These are phyloP conservation scores for Pandemis corylana DNA, from an alignment of 2,888 invertebrate species.

Conservation along the genomic window DNA sequence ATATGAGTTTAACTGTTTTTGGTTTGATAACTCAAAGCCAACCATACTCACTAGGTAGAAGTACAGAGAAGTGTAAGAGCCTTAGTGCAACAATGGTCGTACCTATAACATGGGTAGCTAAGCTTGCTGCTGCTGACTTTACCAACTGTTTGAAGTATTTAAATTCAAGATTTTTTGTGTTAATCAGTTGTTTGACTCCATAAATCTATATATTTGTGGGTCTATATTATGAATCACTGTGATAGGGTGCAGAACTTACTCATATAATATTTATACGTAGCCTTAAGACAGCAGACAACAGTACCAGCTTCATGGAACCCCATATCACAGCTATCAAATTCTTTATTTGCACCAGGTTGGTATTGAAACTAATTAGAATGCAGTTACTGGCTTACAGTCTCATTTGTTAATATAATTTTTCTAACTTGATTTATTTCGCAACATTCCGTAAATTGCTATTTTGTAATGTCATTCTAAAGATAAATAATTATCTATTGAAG, in stretches of 20 bases:
- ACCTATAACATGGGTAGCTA: too few species aligned
- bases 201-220: too few species aligned
- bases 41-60: too few species aligned
- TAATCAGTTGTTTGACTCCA: too few species aligned
- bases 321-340: constrained; percentile 68
- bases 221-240: background rate
- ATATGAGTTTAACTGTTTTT: too few species aligned
- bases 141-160: too few species aligned
- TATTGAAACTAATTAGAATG: constrained; percentile 48
- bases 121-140: too few species aligned
- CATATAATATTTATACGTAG: constrained; percentile 49
- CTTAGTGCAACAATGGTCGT: too few species aligned
- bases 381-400: constrained; percentile 35
- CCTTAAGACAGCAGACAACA: constrained; percentile 63
- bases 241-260: constrained; percentile 5
- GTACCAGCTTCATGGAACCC: constrained; percentile 68
- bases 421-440: constrained; percentile 36
- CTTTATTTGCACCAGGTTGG: constrained; percentile 70
- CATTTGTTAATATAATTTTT: constrained; percentile 41
- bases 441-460: background rate
- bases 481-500: background rate
- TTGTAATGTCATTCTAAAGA: background rate
- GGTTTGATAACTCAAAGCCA: too few species aligned
- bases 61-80: too few species aligned
- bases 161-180: too few species aligned